phyloP scores from a whole-genome alignment of 2,113 vertebrate genomes.

The Microtus oregoni region DNA sequence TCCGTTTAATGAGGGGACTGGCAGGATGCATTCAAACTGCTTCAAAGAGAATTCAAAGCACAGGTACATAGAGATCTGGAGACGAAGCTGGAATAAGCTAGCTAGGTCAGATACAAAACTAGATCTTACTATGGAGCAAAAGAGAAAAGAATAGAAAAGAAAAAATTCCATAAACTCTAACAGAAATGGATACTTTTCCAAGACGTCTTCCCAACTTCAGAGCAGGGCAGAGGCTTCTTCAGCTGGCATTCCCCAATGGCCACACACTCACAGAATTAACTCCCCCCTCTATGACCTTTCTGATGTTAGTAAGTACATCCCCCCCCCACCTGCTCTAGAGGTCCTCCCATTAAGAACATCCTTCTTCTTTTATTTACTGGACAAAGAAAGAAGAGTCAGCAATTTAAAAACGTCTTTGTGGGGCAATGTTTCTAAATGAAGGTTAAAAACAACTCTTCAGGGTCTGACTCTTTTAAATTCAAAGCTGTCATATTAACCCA shows the following conservation, averaged over 20 bases:
- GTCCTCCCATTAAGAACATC: background rate
- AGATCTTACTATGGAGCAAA: background rate
- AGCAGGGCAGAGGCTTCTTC: background rate
- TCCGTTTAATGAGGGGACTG: constrained; percentile 51
- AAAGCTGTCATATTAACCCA: background rate
- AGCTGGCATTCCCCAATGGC: background rate
- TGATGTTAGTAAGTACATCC: background rate
- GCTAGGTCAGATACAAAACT: constrained; percentile 10
- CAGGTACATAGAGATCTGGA: background rate
- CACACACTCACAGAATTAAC: background rate
- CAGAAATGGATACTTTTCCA: background rate
- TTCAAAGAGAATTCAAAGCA: constrained; percentile 57
- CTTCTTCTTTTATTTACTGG: background rate
- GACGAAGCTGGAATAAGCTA: background rate
- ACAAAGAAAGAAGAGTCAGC: background rate
- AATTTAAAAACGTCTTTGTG: background rate
- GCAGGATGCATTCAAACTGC: background rate
- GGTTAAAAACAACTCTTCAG: background rate
- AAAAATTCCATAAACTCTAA: background rate
- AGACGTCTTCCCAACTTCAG: background rate
- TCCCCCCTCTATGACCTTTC: background rate
- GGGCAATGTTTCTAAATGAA: background rate
- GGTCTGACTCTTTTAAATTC: background rate
- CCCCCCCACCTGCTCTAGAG: background rate
- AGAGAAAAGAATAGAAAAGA: too few species aligned